These are phyloP conservation scores for Aurelia aurita DNA, from an alignment of 30 jellyfish, hydroid and myxozoan genomes.

Conservation along the genomic window DNA sequence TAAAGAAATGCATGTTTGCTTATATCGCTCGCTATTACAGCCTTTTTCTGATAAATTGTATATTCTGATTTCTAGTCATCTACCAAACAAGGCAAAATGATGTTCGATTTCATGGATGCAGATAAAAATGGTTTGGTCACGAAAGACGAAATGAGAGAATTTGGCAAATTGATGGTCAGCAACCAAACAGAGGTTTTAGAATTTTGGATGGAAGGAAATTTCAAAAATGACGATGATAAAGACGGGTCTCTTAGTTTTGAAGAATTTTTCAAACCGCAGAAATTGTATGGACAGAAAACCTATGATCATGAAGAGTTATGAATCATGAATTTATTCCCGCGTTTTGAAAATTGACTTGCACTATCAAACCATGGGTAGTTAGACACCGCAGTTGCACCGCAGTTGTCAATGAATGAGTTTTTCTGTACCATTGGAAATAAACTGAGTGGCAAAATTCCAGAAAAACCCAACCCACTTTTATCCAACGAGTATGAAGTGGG, in stretches of 20 bases:
- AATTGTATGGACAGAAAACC: not conserved
- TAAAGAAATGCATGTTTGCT: too few species aligned
- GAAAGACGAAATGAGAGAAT: conserved; percentile 48
- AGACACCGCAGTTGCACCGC: too few species aligned
- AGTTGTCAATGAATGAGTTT: too few species aligned
- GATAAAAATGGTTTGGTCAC: conserved; percentile 58
- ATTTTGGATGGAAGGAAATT: conserved; percentile 61
- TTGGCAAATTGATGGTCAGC: conserved; percentile 56
- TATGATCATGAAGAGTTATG: conserved; percentile 13
- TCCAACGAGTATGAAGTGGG: too few species aligned
- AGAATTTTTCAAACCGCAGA: conserved; percentile 64
- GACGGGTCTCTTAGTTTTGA: conserved; percentile 47
- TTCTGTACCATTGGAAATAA: too few species aligned
- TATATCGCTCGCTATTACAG: too few species aligned
- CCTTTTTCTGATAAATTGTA: not conserved
- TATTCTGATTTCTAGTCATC: conserved; percentile 22
- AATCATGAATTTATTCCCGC: not conserved
- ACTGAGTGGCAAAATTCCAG: too few species aligned
- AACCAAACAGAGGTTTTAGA: conserved; percentile 30
- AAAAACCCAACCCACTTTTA: too few species aligned
- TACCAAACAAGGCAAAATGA: conserved; percentile 42
- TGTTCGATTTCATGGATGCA: conserved; percentile 65
- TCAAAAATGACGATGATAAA: conserved; percentile 53
- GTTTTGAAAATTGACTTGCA: too few species aligned
- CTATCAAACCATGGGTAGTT: too few species aligned